Base-by-base conservation (phyloP, 2,888 invertebrate genomes). In the Oscheius sp. region DNA sequence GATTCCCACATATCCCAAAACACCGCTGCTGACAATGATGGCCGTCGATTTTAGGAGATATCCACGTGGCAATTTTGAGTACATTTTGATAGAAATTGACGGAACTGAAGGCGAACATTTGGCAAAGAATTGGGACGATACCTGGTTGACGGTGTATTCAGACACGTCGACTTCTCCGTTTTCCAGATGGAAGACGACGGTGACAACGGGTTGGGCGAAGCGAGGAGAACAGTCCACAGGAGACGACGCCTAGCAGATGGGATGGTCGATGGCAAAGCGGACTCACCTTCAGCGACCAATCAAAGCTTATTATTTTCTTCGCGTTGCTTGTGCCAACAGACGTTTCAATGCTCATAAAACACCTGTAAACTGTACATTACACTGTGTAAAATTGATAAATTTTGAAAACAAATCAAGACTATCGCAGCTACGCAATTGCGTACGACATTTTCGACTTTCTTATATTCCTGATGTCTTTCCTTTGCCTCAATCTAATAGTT, bases 11-110 rank as follows among this genome's bases (percentile, higher is more conserved):
- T 81, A 86, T 12, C 74, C 78, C 27, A 78, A 68, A 12, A 79
- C 23, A 43, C 81, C 81, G 1, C 69, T 66, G 3, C 75, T 64
- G 0, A 81, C 46, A 45, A 79, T 74, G 49, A 79, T 76, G 16
- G 75, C 74, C 2, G 82, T 77, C 0, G 78, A 79, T 49, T 69
- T 77, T 69, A 79, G 78, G 45, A 84, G 82, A 46, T 79, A 79
- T 0, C 82, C 84, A 7, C 77, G 73, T 13, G 80, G 77, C 16
- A 84, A 73, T 72, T 82, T 84, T 16, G 76, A 53, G 66, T 81
- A 81, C 68, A 83, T 81, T 66, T 58, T 21, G 29, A 64, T 2
- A 75, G 21, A 66, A 77, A 77, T 9, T 64, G 49, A 1, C 43
- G 7, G 69, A 77, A 75, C 75, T 77, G 56, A 45, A 18, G 7